Base-by-base conservation (phyloP, 2,888 invertebrate genomes). In the Ophion obscuratus region DNA sequence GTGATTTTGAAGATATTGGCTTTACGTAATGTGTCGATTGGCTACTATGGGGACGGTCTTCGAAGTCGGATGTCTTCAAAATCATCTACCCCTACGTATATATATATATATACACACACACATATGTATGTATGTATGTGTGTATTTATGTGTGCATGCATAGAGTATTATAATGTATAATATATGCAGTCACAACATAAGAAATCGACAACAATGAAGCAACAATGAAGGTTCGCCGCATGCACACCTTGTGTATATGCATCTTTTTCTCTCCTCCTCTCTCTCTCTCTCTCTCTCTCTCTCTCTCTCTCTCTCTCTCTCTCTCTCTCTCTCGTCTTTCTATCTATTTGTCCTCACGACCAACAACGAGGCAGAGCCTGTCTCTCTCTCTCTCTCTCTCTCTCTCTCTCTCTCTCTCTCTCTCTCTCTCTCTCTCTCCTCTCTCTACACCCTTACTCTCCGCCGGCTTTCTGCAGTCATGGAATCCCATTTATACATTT, bases 181-280 rank as follows among this genome's bases (percentile, higher is more conserved):
- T 62, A 66, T 64, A 71, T 71, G 68, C 68, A 82, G 73, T 71
- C 84, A 80, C 59, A 66, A 73, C 59, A 88, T 89, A 89, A 90
- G 91, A 88, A 92, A 92, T 92, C 92, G 88, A 89, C 92, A 91
- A 93, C 92, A 93, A 93, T 92, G 92, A 92, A 89, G 86, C 88
- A 90, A 93, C 92, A 92, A 93, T 92, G 90, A 88, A 86, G 80
- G 70, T 67, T 83, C 83, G 74, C 89, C 68, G 80, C 74, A 86
- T 88, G 88, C 91, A 88, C 91, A 80, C 57, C 53, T 73, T 64
- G 71, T 31, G 31, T 53, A 77, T 71, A 40, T 9, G 53, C 74
- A 66, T 36, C 81, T 77, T 67, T n/a, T 2, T 71, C 71, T 47
- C 17, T 62, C 40, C 27, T 79, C 70, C 36, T n/a, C 9, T 59